Evolutionary conservation across 2,797 vertebrate genomes (phyloP).

Genomic region (Thunnus albacares): DNA sequence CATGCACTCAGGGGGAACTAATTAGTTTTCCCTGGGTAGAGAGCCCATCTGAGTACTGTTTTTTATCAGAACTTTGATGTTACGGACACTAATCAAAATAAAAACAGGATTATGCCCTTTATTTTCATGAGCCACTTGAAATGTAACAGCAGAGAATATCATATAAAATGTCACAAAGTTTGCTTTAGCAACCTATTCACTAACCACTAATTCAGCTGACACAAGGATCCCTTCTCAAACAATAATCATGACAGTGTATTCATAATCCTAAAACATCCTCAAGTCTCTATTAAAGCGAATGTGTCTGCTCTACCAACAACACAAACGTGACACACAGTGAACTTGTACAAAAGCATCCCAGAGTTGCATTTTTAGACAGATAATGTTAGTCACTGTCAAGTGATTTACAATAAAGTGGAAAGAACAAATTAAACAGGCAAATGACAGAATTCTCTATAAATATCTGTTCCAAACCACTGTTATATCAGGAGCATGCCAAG

Average conservation of each 20-base stretch:
- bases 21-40: conserved; percentile 61
- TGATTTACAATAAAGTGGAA: conserved; percentile 64
- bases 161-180: conserved; percentile 54
- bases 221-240: conserved; percentile 18
- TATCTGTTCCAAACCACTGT: conserved; percentile 93
- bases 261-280: background rate
- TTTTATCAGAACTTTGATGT: conserved; percentile 55
- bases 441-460: conserved; percentile 93
- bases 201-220: conserved; percentile 17
- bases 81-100: conserved; percentile 48
- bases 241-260: background rate
- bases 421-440: conserved; percentile 92
- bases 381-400: conserved; percentile 64
- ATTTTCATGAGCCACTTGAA: conserved; percentile 47
- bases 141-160: conserved; percentile 22
- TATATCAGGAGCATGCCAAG: conserved; percentile 95
- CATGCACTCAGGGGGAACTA: conserved; percentile 49
- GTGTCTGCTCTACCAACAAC: conserved; percentile 25
- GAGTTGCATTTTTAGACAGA: conserved; percentile 44
- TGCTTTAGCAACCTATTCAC: conserved; percentile 30
- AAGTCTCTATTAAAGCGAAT: background rate
- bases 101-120: conserved; percentile 43
- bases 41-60: conserved; percentile 49
- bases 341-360: conserved; percentile 34
- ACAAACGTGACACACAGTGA: conserved; percentile 22